phyloP scores from a whole-genome alignment of 2,797 vertebrate genomes.

The Chaetophractus vellerosus region DNA sequence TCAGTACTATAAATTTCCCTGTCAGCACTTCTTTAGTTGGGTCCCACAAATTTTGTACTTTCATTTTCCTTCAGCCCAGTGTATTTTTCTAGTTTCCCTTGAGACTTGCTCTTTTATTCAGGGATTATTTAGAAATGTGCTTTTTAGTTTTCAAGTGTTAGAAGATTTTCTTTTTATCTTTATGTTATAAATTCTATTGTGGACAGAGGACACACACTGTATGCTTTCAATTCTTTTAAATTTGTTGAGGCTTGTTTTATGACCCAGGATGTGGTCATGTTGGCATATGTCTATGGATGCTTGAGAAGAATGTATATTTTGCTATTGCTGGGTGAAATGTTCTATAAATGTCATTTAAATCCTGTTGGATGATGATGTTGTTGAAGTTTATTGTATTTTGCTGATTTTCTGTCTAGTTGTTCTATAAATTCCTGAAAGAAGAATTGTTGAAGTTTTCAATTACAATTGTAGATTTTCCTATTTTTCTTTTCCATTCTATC shows the following conservation, averaged over 20 bases:
- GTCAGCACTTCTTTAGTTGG: not conserved
- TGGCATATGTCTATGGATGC: not conserved
- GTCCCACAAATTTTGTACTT: not conserved
- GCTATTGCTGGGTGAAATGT: not conserved
- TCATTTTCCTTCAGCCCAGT: slow-evolving; percentile 2
- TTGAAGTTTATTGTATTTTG: not conserved
- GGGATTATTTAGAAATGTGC: not conserved
- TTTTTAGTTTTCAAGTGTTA: not conserved
- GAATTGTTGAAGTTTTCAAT: not conserved
- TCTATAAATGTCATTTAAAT: not conserved
- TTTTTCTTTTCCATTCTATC: not conserved
- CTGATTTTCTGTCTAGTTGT: not conserved
- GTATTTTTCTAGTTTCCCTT: not conserved
- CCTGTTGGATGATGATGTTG: not conserved
- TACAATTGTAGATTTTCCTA: not conserved
- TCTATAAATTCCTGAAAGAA: not conserved
- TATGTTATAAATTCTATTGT: not conserved
- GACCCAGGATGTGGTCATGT: not conserved
- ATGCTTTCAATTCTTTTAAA: not conserved
- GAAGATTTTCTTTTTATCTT: not conserved
- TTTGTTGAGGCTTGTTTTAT: not conserved
- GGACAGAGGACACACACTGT: not conserved
- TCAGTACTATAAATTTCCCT: not conserved
- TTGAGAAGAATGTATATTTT: not conserved
- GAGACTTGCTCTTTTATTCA: not conserved